A percentile compares a stretch with the other conserved stretches of the same genome.
Conservation (phyloP, 1,140 invertebrate genomes). For the Pogonomyrmex californicus region DNA sequence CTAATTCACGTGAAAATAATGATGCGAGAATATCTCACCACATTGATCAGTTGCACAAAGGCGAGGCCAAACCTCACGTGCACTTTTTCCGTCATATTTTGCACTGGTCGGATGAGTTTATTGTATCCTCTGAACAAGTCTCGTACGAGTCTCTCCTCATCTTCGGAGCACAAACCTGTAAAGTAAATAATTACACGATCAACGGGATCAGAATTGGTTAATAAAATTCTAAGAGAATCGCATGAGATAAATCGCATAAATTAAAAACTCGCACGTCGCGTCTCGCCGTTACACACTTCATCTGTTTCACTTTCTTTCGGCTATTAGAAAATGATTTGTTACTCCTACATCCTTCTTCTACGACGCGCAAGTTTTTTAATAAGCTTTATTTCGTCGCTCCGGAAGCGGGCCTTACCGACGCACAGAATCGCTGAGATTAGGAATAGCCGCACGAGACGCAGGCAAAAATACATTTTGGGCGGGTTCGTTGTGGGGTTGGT, state of each 20-base stretch:
- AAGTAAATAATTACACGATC: background rate
- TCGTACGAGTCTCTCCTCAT: constrained; percentile 97
- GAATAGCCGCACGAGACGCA: constrained; percentile 79
- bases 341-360: background rate
- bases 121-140: constrained; percentile 99
- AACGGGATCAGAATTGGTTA: background rate
- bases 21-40: constrained; percentile 90
- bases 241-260: background rate
- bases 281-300: background rate
- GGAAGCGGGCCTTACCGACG: constrained; percentile 77
- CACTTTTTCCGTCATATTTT: constrained; percentile 99
- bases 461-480: constrained; percentile 83
- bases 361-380: background rate
- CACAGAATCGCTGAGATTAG: constrained; percentile 82
- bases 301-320: background rate
- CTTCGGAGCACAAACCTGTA: constrained; percentile 93
- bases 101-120: constrained; percentile 98
- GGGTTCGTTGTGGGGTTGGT: constrained; percentile 63
- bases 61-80: constrained; percentile 98
- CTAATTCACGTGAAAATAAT: background rate
- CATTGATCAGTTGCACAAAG: constrained; percentile 99
- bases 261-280: constrained; percentile 39
- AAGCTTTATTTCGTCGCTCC: background rate
- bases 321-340: background rate
- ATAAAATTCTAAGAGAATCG: background rate